Evolutionary conservation across 2,888 invertebrate genomes (phyloP).

Genomic region (Molorchus minor): DNA sequence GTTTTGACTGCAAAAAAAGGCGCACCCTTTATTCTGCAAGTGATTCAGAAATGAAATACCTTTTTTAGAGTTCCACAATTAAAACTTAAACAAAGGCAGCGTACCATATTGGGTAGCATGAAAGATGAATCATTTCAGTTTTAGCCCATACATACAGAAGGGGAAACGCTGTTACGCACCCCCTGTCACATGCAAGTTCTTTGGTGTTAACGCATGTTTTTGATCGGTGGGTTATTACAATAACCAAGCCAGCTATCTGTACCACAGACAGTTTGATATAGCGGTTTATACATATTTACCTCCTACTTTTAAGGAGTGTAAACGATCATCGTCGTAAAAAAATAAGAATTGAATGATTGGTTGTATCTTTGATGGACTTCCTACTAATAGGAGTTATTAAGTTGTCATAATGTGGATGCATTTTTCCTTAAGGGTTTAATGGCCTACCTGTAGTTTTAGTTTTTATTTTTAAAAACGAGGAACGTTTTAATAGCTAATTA

Average conservation of each 20-base stretch:
- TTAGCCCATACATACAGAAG: conserved; percentile 35
- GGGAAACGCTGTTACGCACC: conserved; percentile 20
- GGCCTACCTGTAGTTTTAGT: no score
- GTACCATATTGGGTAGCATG: conserved; percentile 29
- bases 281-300: no score
- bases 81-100: conserved; percentile 11
- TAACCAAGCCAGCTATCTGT: background rate
- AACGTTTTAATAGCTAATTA: no score
- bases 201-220: conserved; percentile 36
- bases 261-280: background rate
- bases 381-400: no score
- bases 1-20: no score
- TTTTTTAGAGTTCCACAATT: conserved; percentile 1
- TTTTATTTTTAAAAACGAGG: no score
- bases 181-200: conserved; percentile 27
- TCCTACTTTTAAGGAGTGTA: no score
- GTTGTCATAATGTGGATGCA: no score
- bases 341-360: no score
- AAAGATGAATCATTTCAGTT: conserved; percentile 41
- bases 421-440: no score
- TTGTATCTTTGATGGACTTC: no score
- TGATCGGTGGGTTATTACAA: conserved; percentile 14
- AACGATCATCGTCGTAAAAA: no score
- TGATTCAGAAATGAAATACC: background rate
- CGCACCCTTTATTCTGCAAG: background rate